Evolutionary conservation across 2,797 vertebrate genomes (phyloP).

Genomic region (Crenichthys baileyi): DNA sequence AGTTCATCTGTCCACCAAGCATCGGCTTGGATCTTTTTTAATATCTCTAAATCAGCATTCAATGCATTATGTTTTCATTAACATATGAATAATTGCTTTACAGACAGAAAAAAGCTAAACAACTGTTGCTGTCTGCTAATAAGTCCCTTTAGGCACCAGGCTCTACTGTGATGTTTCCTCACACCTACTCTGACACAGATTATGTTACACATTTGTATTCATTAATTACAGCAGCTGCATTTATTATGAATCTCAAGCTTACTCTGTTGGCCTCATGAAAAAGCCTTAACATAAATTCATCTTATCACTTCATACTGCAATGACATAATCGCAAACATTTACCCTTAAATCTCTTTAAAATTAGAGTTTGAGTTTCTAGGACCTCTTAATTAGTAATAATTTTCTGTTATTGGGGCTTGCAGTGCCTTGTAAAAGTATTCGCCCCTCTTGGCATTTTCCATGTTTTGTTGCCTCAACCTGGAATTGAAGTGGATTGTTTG

Average conservation of each 20-base stretch:
- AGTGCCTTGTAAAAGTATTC: too few species aligned
- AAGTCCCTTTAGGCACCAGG: slow-evolving; percentile 17
- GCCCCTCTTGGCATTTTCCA: too few species aligned
- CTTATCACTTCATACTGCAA: too few species aligned
- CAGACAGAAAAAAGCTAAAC: slow-evolving; percentile 16
- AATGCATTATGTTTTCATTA: slow-evolving; percentile 21
- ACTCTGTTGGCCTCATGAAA: neutral
- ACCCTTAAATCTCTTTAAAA: too few species aligned
- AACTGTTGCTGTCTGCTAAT: slow-evolving; percentile 17
- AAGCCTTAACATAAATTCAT: too few species aligned
- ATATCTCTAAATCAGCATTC: slow-evolving; percentile 9
- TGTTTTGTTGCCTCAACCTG: too few species aligned
- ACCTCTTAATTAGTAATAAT: too few species aligned
- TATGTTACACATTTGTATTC: slow-evolving; percentile 12
- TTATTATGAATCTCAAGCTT: slow-evolving; percentile 1
- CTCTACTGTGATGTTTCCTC: slow-evolving; percentile 17
- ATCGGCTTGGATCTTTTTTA: slow-evolving; percentile 9
- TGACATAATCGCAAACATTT: too few species aligned
- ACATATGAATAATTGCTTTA: slow-evolving; percentile 11
- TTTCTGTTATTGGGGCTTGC: too few species aligned
- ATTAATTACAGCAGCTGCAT: slow-evolving; percentile 7
- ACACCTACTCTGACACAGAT: slow-evolving; percentile 27
- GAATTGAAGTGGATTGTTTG: too few species aligned
- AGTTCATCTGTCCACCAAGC: slow-evolving; percentile 27
- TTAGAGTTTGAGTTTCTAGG: too few species aligned